A percentile compares a stretch with the other conserved stretches of the same genome.
phyloP scores from a whole-genome alignment of 2,797 vertebrate species.

The Pangasius sanitwongsei region DNA sequence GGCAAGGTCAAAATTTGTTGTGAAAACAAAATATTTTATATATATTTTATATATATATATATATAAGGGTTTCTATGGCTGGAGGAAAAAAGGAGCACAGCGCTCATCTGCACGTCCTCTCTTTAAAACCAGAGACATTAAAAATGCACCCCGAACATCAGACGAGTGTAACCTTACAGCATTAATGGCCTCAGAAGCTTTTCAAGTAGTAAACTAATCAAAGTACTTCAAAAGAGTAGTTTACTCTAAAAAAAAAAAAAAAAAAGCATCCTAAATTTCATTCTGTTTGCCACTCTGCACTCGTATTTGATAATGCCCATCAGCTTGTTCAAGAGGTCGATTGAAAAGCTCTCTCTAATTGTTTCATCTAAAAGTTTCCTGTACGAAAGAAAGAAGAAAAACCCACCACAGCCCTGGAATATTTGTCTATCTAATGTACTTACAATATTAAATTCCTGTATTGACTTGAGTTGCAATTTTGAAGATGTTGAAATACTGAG shows the following conservation, averaged over 20 bases:
- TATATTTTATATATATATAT: not conserved
- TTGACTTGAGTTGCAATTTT: constrained; percentile 37
- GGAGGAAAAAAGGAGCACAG: constrained; percentile 50
- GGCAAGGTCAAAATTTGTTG: constrained; percentile 77
- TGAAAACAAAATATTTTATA: constrained; percentile 52
- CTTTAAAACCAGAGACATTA: constrained; percentile 63
- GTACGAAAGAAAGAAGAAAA: constrained; percentile 18
- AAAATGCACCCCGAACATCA: constrained; percentile 68
- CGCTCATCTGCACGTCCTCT: constrained; percentile 48
- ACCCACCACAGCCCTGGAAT: constrained; percentile 2
- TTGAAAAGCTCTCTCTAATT: constrained; percentile 39
- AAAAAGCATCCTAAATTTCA: constrained; percentile 35
- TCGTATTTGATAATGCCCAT: constrained; percentile 40
- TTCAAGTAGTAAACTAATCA: constrained; percentile 58
- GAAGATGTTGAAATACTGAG: constrained; percentile 29
- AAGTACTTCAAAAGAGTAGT: constrained; percentile 48
- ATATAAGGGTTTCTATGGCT: constrained; percentile 38
- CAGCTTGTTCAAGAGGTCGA: constrained; percentile 28
- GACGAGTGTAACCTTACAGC: constrained; percentile 59
- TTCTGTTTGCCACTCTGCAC: constrained; percentile 35
- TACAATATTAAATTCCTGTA: constrained; percentile 39
- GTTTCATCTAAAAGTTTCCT: constrained; percentile 47
- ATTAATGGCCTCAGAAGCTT: constrained; percentile 57
- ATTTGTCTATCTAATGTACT: constrained; percentile 30
- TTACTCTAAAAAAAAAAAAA: constrained; percentile 43